Percentiles rank a stretch among this genome's conserved stretches.
phyloP scores from a whole-genome alignment of 2,113 vertebrate genomes.

The Ariopsis seemanni region DNA sequence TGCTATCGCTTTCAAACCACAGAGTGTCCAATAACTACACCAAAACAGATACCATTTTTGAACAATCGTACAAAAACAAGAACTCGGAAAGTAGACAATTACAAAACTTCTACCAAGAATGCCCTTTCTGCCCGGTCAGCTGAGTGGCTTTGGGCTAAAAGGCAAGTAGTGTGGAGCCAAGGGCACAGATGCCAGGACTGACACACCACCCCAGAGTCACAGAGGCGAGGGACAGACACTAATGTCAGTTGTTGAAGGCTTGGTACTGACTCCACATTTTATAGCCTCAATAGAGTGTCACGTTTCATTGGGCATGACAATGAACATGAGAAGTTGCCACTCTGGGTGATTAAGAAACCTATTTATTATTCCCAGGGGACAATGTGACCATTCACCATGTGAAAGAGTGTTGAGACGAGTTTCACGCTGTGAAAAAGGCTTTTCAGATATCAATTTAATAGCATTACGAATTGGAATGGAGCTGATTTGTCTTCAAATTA shows the following conservation, averaged over 20 bases:
- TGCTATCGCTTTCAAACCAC: constrained; percentile 24
- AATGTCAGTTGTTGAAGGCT: constrained; percentile 23
- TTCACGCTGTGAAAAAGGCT: constrained; percentile 25
- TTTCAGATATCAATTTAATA: constrained; percentile 39
- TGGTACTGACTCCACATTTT: constrained; percentile 53
- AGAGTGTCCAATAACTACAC: background rate
- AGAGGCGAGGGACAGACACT: constrained; percentile 35
- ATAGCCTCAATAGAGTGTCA: constrained; percentile 48
- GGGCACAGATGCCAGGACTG: constrained; percentile 11
- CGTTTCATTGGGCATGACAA: constrained; percentile 48
- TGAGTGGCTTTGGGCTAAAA: constrained; percentile 27
- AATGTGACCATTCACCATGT: constrained; percentile 37
- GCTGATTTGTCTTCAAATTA: constrained; percentile 30
- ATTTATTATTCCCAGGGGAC: constrained; percentile 47
- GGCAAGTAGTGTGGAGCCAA: constrained; percentile 45
- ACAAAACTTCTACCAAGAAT: constrained; percentile 24
- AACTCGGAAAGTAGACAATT: constrained; percentile 3
- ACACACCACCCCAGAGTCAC: constrained; percentile 1
- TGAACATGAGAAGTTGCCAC: constrained; percentile 54
- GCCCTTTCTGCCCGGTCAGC: constrained; percentile 20
- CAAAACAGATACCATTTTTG: constrained; percentile 27
- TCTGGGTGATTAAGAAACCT: constrained; percentile 50
- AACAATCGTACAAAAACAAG: constrained; percentile 16
- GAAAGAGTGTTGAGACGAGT: constrained; percentile 22
- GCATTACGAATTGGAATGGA: constrained; percentile 16